Conservation (phyloP, 2,888 invertebrate species). For the Erannis defoliaria region DNA sequence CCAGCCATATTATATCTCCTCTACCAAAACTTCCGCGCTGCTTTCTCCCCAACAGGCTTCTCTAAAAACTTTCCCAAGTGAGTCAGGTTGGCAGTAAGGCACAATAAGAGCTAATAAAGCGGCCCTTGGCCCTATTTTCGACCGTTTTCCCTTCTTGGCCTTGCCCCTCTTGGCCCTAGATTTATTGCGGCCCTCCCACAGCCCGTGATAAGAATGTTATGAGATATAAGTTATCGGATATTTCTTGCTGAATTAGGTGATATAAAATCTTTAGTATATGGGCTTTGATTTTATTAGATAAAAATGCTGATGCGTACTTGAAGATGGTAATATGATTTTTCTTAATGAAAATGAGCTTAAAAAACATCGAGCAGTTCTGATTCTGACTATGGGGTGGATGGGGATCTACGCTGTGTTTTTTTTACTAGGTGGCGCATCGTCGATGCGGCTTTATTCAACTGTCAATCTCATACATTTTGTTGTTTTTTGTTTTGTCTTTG, state of each 20-base stretch:
- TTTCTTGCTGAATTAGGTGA: conserved; percentile 12
- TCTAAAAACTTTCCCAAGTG: background rate
- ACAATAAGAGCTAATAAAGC: conserved; percentile 41
- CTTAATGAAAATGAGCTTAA: too few relatives aligned
- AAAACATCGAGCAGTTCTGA: too few relatives aligned
- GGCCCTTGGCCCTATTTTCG: conserved; percentile 30
- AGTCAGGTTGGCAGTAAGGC: conserved; percentile 7
- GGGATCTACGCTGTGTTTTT: too few relatives aligned
- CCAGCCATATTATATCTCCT: background rate
- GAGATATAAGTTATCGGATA: conserved; percentile 26
- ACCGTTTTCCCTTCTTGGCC: conserved; percentile 18
- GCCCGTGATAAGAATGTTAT: conserved; percentile 40
- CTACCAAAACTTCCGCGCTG: background rate
- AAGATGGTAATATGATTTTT: too few relatives aligned
- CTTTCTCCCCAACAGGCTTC: background rate
- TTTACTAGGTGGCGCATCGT: too few relatives aligned
- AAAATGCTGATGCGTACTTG: background rate
- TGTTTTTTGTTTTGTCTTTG: too few relatives aligned
- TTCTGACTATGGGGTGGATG: too few relatives aligned
- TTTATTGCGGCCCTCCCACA: conserved; percentile 36
- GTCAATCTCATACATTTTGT: too few relatives aligned
- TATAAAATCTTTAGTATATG: conserved; percentile 4
- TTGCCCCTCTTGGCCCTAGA: conserved; percentile 36
- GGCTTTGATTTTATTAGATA: background rate
- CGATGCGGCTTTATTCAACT: too few relatives aligned